Base-by-base conservation (phyloP, 1,140 invertebrate genomes). In the Camponotus vicinus region DNA sequence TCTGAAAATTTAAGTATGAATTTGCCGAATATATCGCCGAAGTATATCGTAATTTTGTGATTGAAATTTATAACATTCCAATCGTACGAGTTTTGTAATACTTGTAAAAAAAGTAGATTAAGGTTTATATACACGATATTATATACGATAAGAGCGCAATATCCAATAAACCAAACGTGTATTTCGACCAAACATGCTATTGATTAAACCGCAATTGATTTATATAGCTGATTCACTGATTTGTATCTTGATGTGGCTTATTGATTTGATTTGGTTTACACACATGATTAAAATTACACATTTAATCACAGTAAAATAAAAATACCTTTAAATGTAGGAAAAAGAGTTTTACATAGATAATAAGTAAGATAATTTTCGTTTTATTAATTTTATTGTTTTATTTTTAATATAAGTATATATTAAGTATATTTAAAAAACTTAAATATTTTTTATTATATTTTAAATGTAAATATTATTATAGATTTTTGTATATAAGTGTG, bases 121-220 rank as follows among this genome's bases (percentile, higher is more conserved):
- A 32, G 13, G n/a, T n/a, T 61, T 37, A 57, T 27, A 8, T 37
- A 57, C n/a, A 8, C 45, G 49, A 52, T 52, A 52, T 49, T 63
- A 45, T 18, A 21, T 18, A 42, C 69, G 40, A 34, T 82, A 61
- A 82, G 42, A 82, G 37, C 78, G 21, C 52, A 42, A 82, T 73
- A 59, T 82, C 18, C 67, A 59, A 59, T 82, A 59, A 71, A 82
- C 37, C 67, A 40, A 45, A 21, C 37, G 9, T 34, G 40, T 71
- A 59, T 71, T 59, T 15, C 34, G 49, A 32, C 34, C 52, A 45
- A 71, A 61, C 27, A 61, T 40, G 21, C 55, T 73, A 73, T 61
- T 82, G 67, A 73, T 71, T 57, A 82, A 59, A 73, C 52, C 40
- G 21, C 52, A 57, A 9, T 70, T 80, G 64, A 80, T 82, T 82